Evolutionary conservation across 2,888 invertebrate genomes (phyloP).

Genomic region (Cataglyphis cursor): DNA sequence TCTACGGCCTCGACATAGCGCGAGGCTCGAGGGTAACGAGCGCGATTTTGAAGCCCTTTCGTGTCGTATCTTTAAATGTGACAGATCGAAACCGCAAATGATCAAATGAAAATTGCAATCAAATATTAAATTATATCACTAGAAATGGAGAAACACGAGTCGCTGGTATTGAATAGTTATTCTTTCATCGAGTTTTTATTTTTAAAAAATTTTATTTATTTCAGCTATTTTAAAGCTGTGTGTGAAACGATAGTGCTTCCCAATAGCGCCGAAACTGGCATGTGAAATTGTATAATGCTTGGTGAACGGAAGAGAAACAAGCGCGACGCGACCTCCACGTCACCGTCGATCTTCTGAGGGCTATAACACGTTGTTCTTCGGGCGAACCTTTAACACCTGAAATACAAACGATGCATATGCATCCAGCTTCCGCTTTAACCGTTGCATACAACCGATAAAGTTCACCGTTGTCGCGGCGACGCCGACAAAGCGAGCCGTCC

Average conservation of each 20-base stretch:
- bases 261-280: neutral
- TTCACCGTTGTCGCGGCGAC: conserved; percentile 57
- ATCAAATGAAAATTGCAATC: neutral
- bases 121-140: neutral
- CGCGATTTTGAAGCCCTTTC: neutral
- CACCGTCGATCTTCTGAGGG: conserved; percentile 35
- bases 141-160: neutral
- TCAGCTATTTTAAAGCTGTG: neutral
- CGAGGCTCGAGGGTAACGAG: neutral
- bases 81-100: neutral
- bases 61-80: neutral
- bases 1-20: neutral
- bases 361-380: conserved; percentile 42
- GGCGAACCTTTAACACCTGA: conserved; percentile 41
- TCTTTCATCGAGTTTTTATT: neutral
- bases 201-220: neutral
- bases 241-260: neutral
- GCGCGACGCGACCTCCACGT: conserved; percentile 12
- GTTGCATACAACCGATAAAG: conserved; percentile 60
- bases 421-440: conserved; percentile 55
- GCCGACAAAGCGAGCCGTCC: conserved; percentile 44
- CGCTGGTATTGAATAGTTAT: neutral
- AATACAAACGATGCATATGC: conserved; percentile 45
- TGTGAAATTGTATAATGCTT: conserved; percentile 4
- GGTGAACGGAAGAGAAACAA: conserved; percentile 44